Evolutionary conservation across 2,113 vertebrate species (phyloP).

Genomic region (Crotalus horridus): DNA sequence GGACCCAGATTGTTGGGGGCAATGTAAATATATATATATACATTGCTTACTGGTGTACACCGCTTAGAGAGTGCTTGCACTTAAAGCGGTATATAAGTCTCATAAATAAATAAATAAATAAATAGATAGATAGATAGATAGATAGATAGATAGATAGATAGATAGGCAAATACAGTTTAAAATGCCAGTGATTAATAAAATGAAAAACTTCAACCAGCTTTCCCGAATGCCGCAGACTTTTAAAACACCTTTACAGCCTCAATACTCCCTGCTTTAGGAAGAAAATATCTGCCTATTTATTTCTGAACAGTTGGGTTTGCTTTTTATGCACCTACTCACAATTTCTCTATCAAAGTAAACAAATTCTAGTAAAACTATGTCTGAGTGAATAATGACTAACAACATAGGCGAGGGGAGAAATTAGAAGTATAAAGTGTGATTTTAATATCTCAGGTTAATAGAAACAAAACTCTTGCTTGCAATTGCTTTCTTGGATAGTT

Average conservation of each 20-base stretch:
- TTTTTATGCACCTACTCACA: background rate
- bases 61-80: no score
- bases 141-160: no score
- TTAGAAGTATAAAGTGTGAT: background rate
- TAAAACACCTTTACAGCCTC: slow-evolving; percentile 13
- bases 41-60: no score
- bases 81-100: no score
- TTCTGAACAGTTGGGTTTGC: background rate
- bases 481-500: background rate
- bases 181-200: background rate
- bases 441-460: background rate
- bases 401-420: background rate
- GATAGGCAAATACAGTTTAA: background rate
- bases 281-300: background rate
- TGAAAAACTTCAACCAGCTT: slow-evolving; percentile 1
- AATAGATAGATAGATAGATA: no score
- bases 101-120: no score
- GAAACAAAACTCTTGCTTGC: background rate
- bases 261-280: no score
- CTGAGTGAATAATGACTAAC: background rate
- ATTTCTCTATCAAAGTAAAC: background rate
- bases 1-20: no score
- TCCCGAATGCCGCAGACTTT: background rate
- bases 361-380: background rate
- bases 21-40: no score